Percentiles rank a stretch among this genome's conserved stretches.
These are phyloP conservation scores for Pseudomyrmex gracilis DNA, from an alignment of 1,140 invertebrate genomes.

Conservation along the genomic window DNA sequence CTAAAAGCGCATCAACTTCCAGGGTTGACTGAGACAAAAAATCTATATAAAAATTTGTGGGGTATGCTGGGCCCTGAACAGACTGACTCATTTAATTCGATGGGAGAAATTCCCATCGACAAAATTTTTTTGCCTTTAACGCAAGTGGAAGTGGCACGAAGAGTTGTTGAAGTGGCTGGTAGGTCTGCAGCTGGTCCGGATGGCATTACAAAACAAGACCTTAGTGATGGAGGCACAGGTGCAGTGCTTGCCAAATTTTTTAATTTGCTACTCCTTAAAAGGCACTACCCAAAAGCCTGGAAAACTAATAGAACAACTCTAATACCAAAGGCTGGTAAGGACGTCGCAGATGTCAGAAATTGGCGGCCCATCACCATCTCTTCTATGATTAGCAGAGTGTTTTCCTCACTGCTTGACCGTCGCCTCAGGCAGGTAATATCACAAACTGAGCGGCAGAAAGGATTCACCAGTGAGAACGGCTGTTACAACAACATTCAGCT, in stretches of 20 bases:
- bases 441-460: conserved; percentile 59
- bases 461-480: conserved; percentile 64
- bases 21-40: fast-evolving
- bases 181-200: background rate
- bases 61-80: background rate
- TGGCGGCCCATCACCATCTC: conserved; percentile 73
- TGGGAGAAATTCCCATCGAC: background rate
- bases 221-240: background rate
- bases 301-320: conserved; percentile 65
- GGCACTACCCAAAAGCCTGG: conserved; percentile 53
- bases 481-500: conserved; percentile 54
- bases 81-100: background rate
- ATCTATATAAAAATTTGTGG: conserved; percentile 21
- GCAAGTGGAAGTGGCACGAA: background rate
- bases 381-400: conserved; percentile 51
- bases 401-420: conserved; percentile 42
- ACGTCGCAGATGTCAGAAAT: conserved; percentile 33
- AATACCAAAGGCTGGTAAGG: conserved; percentile 67
- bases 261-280: conserved; percentile 24
- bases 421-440: fast-evolving
- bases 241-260: conserved; percentile 5
- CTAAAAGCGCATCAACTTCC: background rate
- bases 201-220: background rate
- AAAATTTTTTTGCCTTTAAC: background rate
- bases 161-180: too few relatives aligned